Conservation (phyloP, 1,140 invertebrate species). For the Tetragnatha versicolor region DNA sequence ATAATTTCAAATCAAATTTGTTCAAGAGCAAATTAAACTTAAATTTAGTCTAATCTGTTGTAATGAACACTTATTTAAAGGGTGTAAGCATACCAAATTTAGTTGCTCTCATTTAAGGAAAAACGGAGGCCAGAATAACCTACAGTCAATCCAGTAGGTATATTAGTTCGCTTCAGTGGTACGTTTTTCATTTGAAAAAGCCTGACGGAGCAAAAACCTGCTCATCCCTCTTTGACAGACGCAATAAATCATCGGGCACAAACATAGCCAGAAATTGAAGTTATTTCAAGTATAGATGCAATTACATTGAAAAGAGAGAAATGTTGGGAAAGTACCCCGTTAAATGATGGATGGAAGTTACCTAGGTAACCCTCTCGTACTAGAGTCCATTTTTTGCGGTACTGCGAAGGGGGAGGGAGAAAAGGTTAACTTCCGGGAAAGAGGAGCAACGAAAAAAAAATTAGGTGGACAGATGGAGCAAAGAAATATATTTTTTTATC, state of each 20-base stretch:
- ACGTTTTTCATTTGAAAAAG: no score
- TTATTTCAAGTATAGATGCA: slow-evolving; percentile 49
- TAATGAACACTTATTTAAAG: no score
- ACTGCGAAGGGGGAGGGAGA: slow-evolving; percentile 1
- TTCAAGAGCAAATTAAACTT: no score
- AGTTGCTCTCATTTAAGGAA: no score
- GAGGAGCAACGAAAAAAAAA: neutral
- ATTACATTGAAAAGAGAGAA: slow-evolving; percentile 18
- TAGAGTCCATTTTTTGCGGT: neutral
- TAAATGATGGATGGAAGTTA: slow-evolving; percentile 42
- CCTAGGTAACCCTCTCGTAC: slow-evolving; percentile 5
- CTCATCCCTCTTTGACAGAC: slow-evolving; percentile 25
- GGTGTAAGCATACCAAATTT: no score
- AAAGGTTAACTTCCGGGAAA: slow-evolving; percentile 33
- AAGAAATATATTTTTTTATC: no score
- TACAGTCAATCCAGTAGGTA: no score
- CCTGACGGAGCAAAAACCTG: no score
- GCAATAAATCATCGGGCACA: slow-evolving; percentile 42
- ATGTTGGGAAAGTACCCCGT: slow-evolving; percentile 8
- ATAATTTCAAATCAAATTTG: no score
- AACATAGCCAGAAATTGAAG: slow-evolving; percentile 50
- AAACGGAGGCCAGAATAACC: no score
- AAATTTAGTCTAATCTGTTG: no score
- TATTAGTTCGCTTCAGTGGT: no score
- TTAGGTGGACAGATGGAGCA: slow-evolving; percentile 33